Evolutionary conservation across 2,113 vertebrate genomes (phyloP), one percentile per base, ranked within the genome.

Genomic region (Dunckerocampus dactyliophorus): DNA sequence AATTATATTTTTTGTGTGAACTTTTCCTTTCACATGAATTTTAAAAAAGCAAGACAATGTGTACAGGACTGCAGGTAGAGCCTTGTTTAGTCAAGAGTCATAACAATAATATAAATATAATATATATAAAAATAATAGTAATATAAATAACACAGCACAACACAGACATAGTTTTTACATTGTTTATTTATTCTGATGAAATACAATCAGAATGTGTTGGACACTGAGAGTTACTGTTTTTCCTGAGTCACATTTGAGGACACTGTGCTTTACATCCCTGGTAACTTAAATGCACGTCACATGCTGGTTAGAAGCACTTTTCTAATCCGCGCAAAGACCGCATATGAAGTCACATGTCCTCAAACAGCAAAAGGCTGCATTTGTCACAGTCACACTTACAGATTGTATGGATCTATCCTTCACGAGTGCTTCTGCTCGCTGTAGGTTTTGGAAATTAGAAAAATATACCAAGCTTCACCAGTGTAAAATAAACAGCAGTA

Each of bases 331-430:
- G 69, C 45, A 72, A 65, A 72, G 52, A 14, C 39, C 4, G 31
- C 31, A 8, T 34, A 34, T 28, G 24, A 59, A 62, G 65, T 75
- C 75, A 81, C 63, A 69, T 76, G 64, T 68, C 57, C 15, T 11
- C 3, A 48, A 48, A 42, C 52, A 55, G 45, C 6, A 6, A 24
- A 16, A 60, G 21, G 15, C 31, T 45, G 31, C 39, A 12, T 7
- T 10, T 59, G 42, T 28, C 21, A 37, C 1, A 51, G 45, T 37
- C n/a, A 59, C n/a, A n/a, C n/a, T n/a, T n/a, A n/a, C 21, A 12
- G n/a, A 42, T 16, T 9, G 15, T 4, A 8, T 51, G 9, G 3
- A 62, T 47, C 24, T 34, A 12, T 42, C 42, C 13, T 55, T 14
- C 31, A 39, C n/a, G 16, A n/a, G 16, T n/a, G 51, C 14, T 31